These are phyloP conservation scores for Meles meles DNA, from an alignment of 2,113 vertebrate species.

Conservation along the genomic window DNA sequence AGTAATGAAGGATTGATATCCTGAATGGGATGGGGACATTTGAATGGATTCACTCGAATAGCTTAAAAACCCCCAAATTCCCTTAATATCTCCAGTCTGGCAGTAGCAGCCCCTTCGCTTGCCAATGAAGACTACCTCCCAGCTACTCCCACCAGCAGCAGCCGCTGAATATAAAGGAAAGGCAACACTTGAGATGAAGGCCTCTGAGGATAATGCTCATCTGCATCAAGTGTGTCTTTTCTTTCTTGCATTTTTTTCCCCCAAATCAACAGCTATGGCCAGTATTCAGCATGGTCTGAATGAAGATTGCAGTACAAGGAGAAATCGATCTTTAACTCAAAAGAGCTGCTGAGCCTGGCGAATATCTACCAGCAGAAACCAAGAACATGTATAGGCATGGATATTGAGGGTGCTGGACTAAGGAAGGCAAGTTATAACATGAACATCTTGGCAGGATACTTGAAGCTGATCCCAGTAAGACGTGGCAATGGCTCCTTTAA, in stretches of 20 bases:
- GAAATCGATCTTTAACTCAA: not conserved
- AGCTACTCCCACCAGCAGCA: not conserved
- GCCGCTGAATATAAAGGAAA: not conserved
- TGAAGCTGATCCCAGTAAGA: not conserved
- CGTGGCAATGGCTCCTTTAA: not conserved
- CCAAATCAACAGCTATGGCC: not conserved
- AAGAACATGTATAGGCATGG: not conserved
- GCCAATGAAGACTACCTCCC: not conserved
- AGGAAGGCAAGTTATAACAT: not conserved
- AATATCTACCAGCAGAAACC: not conserved
- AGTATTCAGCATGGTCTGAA: not conserved
- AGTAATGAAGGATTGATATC: not conserved
- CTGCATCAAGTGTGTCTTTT: not conserved
- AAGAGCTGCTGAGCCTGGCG: not conserved
- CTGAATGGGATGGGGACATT: not conserved
- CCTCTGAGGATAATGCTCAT: not conserved
- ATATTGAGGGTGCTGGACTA: not conserved
- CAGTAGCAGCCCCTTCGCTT: not conserved
- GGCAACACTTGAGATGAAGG: not conserved
- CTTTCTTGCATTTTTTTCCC: not conserved
- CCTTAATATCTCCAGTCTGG: not conserved
- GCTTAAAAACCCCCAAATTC: not conserved
- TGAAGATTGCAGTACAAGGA: not conserved
- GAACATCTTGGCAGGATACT: not conserved
- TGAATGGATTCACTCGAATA: not conserved